Evolutionary conservation across 2,888 invertebrate genomes (phyloP).

Genomic region (Crossocerus cetratus): DNA sequence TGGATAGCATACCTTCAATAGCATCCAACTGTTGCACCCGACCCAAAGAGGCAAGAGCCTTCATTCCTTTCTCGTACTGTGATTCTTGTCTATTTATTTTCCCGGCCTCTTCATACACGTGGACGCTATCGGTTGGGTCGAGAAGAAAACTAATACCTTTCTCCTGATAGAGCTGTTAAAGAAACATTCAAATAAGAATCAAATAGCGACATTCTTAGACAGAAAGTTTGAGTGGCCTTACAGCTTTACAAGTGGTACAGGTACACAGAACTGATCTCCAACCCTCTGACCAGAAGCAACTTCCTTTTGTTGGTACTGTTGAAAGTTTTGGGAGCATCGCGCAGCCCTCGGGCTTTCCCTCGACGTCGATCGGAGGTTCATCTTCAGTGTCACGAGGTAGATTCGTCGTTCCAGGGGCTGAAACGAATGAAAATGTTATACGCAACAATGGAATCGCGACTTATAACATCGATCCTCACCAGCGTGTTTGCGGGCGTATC

Average conservation of each 20-base stretch:
- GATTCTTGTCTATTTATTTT: conserved; percentile 81
- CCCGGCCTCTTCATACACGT: conserved; percentile 87
- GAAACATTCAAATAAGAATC: background rate
- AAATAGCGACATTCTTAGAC: background rate
- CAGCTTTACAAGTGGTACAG: conserved; percentile 81
- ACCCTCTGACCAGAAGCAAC: conserved; percentile 87
- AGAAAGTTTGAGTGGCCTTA: conserved; percentile 26
- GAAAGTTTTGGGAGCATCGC: conserved; percentile 56
- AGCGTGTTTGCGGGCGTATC: conserved; percentile 80
- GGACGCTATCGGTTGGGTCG: conserved; percentile 90
- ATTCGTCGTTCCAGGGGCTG: background rate
- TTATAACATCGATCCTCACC: conserved; percentile 53
- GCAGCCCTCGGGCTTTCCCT: conserved; percentile 56
- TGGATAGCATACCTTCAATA: conserved; percentile 79
- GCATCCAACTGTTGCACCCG: conserved; percentile 91
- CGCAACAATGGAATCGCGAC: background rate
- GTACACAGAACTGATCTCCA: conserved; percentile 89
- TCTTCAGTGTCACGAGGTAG: conserved; percentile 35
- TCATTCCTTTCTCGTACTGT: conserved; percentile 87
- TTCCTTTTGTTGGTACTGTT: conserved; percentile 73
- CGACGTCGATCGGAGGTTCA: conserved; percentile 53
- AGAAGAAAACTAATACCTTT: conserved; percentile 85
- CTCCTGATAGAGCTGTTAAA: conserved; percentile 83
- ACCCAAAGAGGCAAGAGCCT: conserved; percentile 88
- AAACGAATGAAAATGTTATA: background rate